phyloP scores from a whole-genome alignment of 1,140 invertebrate genomes.

The Cyrtorhinus lividipennis region DNA sequence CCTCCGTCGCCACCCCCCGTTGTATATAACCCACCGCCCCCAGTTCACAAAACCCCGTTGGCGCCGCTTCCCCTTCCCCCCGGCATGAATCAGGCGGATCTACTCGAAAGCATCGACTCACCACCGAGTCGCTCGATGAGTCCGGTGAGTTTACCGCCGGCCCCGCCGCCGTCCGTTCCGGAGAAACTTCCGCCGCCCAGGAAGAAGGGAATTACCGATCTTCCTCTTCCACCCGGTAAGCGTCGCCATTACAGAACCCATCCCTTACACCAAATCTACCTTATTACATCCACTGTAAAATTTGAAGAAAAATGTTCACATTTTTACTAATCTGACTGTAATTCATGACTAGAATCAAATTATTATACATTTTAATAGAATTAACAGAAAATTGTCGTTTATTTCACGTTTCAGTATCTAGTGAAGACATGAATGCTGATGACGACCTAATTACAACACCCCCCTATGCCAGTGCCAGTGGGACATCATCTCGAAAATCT shows the following conservation, averaged over 20 bases:
- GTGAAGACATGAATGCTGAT: slow-evolving; percentile 60
- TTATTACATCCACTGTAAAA: too few species aligned
- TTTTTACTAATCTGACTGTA: too few species aligned
- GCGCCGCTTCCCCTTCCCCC: slow-evolving; percentile 67
- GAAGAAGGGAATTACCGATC: slow-evolving; percentile 62
- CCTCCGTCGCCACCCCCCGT: slow-evolving; percentile 23
- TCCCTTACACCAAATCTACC: too few species aligned
- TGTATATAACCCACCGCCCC: slow-evolving; percentile 26
- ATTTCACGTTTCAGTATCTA: slow-evolving; percentile 37
- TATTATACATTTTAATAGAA: too few species aligned
- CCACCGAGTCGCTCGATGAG: slow-evolving; percentile 46
- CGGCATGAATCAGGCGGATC: slow-evolving; percentile 62
- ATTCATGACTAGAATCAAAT: too few species aligned
- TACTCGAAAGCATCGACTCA: slow-evolving; percentile 53
- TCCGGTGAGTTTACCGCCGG: slow-evolving; percentile 28
- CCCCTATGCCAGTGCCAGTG: slow-evolving; percentile 9
- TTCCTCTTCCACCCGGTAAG: slow-evolving; percentile 74
- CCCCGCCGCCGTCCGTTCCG: background rate
- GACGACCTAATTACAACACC: slow-evolving; percentile 35
- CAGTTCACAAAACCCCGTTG: slow-evolving; percentile 25
- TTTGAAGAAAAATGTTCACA: too few species aligned
- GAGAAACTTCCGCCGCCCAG: slow-evolving; percentile 31
- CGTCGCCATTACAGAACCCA: background rate
- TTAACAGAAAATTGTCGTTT: too few species aligned
- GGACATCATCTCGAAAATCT: background rate